Evolutionary conservation across 2,888 invertebrate genomes (phyloP).

Genomic region (Acrocera orbiculus): DNA sequence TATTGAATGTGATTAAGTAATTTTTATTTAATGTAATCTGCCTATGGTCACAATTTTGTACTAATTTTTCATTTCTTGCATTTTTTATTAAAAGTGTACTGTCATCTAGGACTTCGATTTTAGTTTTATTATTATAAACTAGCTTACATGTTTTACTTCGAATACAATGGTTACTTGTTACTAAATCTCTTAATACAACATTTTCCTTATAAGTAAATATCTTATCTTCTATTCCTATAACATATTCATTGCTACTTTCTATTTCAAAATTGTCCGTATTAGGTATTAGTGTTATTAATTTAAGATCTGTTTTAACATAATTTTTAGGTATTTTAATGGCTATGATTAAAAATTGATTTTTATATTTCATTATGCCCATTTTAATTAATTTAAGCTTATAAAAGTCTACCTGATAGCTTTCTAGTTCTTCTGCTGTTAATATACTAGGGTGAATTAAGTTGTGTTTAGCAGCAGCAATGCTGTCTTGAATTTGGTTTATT

Average conservation of each 20-base stretch:
- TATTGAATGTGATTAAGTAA: conserved; percentile 6
- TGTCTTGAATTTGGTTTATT: conserved; percentile 10
- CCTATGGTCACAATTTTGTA: conserved; percentile 7
- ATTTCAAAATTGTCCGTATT: conserved; percentile 2
- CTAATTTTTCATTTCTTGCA: conserved; percentile 3
- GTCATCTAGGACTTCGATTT: too few relatives aligned
- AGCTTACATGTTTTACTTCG: conserved; percentile 2
- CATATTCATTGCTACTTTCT: conserved; percentile 1
- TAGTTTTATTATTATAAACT: not conserved
- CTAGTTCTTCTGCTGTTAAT: too few relatives aligned
- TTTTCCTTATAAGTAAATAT: conserved; percentile 1
- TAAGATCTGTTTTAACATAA: conserved; percentile 3
- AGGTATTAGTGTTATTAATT: conserved; percentile 3
- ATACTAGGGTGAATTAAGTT: too few relatives aligned
- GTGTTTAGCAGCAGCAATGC: conserved; percentile 8
- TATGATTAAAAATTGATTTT: conserved; percentile 4
- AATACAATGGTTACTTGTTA: conserved; percentile 5
- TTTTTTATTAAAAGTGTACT: conserved; percentile 7
- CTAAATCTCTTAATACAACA: conserved; percentile 1
- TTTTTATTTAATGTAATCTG: conserved; percentile 8
- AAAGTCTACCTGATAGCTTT: too few relatives aligned
- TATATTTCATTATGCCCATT: conserved; percentile 2
- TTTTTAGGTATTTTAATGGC: conserved; percentile 6
- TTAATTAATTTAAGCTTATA: conserved; percentile 1
- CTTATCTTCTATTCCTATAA: conserved; percentile 3